phyloP scores from a whole-genome alignment of 2,797 vertebrate species.

The Catostomus latipinnis region DNA sequence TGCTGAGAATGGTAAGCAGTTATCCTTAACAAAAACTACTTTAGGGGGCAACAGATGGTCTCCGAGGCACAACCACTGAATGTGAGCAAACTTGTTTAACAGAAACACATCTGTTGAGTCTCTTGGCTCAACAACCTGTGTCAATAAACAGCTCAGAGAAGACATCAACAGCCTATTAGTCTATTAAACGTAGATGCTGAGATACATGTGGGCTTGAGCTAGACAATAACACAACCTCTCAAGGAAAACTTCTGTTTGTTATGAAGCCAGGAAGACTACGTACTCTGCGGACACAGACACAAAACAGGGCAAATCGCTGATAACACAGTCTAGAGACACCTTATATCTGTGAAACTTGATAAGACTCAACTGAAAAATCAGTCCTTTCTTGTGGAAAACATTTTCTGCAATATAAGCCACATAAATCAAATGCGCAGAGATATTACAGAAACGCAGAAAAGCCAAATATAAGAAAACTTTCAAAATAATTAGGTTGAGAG shows the following conservation, averaged over 20 bases:
- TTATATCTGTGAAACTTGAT: constrained; percentile 9
- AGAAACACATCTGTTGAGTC: constrained; percentile 52
- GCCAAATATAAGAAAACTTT: constrained; percentile 2
- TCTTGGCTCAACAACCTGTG: constrained; percentile 36
- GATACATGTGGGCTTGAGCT: neutral
- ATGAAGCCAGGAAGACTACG: neutral
- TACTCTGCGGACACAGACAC: constrained; percentile 4
- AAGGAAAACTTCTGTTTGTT: constrained; percentile 18
- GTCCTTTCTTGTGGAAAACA: neutral
- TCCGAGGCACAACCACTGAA: constrained; percentile 29
- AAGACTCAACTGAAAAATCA: constrained; percentile 1
- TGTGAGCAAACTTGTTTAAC: constrained; percentile 33
- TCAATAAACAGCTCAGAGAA: constrained; percentile 50
- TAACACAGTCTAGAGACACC: constrained; percentile 15
- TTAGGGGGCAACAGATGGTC: constrained; percentile 48
- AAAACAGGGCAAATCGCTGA: constrained; percentile 23
- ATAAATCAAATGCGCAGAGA: constrained; percentile 20
- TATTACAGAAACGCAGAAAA: constrained; percentile 20
- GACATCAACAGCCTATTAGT: constrained; percentile 36
- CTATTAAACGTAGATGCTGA: constrained; percentile 16
- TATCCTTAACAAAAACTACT: constrained; percentile 9
- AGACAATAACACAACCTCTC: constrained; percentile 38
- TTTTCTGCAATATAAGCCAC: constrained; percentile 12
- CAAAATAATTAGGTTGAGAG: neutral
- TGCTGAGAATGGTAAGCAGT: neutral